Evolutionary conservation across 2,797 vertebrate species (phyloP).

Genomic region (Pseudomugil tenellus): DNA sequence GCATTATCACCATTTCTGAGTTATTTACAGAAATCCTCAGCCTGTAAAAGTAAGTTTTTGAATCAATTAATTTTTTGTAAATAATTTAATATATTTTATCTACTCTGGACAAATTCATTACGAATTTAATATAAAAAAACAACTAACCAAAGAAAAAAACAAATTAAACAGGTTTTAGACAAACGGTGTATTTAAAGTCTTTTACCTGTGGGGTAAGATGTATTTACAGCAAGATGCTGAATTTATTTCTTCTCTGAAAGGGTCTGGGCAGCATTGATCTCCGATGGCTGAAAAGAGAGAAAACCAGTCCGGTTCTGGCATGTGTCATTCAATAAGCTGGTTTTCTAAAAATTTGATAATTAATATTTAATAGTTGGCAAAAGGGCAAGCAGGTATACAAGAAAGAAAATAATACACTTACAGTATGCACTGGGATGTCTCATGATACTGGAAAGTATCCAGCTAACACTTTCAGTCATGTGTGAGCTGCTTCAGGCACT

Average conservation of each 20-base stretch:
- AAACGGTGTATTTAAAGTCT: not conserved
- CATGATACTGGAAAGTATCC: not conserved
- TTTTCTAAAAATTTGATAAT: too few species aligned
- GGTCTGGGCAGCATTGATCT: constrained; percentile 3
- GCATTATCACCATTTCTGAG: not conserved
- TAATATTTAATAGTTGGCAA: too few species aligned
- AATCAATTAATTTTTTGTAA: not conserved
- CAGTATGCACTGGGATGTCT: too few species aligned
- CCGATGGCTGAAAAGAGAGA: constrained; percentile 5
- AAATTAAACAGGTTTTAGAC: not conserved
- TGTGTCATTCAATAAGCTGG: too few species aligned
- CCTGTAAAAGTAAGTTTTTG: not conserved
- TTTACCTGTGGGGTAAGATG: constrained; percentile 4
- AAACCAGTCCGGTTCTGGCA: too few species aligned
- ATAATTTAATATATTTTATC: constrained; percentile 5
- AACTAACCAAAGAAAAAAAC: not conserved
- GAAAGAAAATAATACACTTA: too few species aligned
- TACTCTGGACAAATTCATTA: not conserved
- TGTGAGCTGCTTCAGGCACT: constrained; percentile 1
- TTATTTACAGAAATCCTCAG: not conserved
- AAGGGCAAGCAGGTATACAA: too few species aligned
- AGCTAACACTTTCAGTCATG: constrained; percentile 7
- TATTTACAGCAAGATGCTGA: constrained; percentile 16
- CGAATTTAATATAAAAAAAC: not conserved
- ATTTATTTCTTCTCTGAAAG: not conserved